These are phyloP conservation scores for Arvicanthis niloticus DNA, from an alignment of 2,113 vertebrate species.

Conservation along the genomic window DNA sequence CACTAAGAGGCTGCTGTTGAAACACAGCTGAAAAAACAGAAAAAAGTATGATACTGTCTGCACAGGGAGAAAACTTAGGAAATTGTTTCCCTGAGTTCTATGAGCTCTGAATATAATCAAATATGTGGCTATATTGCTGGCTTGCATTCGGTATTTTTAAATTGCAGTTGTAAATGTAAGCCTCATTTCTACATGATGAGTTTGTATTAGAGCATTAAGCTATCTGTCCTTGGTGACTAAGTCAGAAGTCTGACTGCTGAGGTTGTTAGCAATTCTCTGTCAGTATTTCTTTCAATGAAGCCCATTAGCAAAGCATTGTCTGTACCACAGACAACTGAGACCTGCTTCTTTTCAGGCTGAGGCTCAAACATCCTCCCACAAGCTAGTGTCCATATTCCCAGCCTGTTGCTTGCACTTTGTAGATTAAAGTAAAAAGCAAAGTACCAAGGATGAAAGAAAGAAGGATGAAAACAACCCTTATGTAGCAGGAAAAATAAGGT, in stretches of 20 bases:
- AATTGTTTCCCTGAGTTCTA: background rate
- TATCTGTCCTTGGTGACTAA: background rate
- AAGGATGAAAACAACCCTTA: background rate
- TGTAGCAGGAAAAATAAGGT: background rate
- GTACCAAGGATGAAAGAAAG: background rate
- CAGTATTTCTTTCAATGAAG: background rate
- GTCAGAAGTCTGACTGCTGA: background rate
- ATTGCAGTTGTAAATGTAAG: background rate
- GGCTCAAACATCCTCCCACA: background rate
- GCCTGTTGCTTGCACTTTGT: background rate
- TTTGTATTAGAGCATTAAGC: background rate
- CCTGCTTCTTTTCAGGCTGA: background rate
- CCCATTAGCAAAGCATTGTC: constrained; percentile 6
- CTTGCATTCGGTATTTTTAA: background rate
- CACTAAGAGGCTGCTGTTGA: background rate
- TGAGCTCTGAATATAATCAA: background rate
- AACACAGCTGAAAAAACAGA: background rate
- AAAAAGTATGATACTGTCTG: background rate
- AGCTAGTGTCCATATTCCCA: background rate
- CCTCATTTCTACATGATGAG: background rate
- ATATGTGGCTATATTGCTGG: background rate
- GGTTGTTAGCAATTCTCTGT: background rate
- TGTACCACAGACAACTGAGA: background rate
- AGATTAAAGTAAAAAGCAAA: background rate
- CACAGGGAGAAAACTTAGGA: background rate